Evolutionary conservation across 2,888 invertebrate species (phyloP), one percentile per base, ranked within the genome.

Genomic region (Tetragonisca angustula): DNA sequence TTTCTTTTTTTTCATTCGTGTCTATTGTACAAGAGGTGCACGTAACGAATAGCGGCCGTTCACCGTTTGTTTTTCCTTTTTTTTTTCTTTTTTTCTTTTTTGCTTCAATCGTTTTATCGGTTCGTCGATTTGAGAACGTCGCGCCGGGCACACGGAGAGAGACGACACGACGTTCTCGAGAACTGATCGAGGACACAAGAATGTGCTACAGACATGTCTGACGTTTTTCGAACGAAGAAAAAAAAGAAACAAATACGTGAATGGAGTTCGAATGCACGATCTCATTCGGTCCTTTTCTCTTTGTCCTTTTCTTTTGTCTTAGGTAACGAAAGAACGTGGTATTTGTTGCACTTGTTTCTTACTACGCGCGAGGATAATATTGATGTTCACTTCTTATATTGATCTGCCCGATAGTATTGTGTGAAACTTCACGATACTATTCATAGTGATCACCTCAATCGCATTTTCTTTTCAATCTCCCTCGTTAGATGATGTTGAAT

Each of bases 191-290:
- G 59, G 59, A 79, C 56, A 69, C 27, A 52, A 70, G 54, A 73
- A 36, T 84, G 79, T 89, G 90, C 80, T 88, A 90, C 59, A 88
- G 88, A 88, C 89, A 89, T 90, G 90, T 88, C 90, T 90, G 80
- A 81, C 56, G 65, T 67, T 56, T 43, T 19, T 17, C 4, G 50
- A 79, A 50, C 32, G 61, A 76, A 64, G 9, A 43, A n/a, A 43
- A 11, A 43, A 36, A 32, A 32, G 4, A 32, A 43, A 43, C 9
- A 27, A 27, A 65, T 52, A 56, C 13, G 52, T 32, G 64, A 52
- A 61, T 69, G n/a, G 49, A 76, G 17, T n/a, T 65, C 65, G 65
- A 72, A n/a, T 59, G 68, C 59, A 49, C 54, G 54, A 73, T 72
- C 68, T 50, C 70, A 27, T 82, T 71, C n/a, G 21, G 24, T 65